Conservation (phyloP, 2,797 vertebrate genomes). For the Passerculus sandwichensis region DNA sequence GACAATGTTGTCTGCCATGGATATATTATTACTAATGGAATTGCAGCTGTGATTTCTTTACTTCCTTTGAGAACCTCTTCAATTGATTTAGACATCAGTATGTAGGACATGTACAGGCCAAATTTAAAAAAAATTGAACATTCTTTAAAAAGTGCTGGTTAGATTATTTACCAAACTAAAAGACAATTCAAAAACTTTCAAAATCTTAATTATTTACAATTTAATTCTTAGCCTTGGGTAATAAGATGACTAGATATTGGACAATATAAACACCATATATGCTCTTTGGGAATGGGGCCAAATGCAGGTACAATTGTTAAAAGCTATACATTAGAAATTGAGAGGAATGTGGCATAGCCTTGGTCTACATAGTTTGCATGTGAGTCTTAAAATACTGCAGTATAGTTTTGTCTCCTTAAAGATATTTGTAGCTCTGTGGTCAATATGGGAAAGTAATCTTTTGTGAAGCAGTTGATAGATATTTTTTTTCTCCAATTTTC, state of each 20-base stretch:
- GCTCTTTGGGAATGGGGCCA: neutral
- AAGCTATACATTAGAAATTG: neutral
- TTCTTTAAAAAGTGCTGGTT: neutral
- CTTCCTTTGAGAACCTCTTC: neutral
- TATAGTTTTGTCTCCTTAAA: neutral
- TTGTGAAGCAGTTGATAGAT: neutral
- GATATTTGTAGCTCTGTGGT: neutral
- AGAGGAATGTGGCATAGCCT: neutral
- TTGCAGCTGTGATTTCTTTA: neutral
- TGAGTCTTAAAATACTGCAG: neutral
- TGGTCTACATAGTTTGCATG: neutral
- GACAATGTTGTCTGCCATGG: neutral
- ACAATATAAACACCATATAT: neutral
- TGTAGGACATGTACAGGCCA: neutral
- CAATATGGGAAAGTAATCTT: neutral
- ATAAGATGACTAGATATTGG: neutral
- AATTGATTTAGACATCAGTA: neutral
- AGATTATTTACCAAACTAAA: constrained; percentile 14
- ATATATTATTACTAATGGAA: neutral
- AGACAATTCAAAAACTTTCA: constrained; percentile 9
- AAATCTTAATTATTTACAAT: neutral
- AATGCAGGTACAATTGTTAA: neutral
- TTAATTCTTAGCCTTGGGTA: neutral
- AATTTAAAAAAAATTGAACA: neutral
- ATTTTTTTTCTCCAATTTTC: neutral